phyloP scores from a whole-genome alignment of 2,888 invertebrate species.

The Nebria brevicollis region DNA sequence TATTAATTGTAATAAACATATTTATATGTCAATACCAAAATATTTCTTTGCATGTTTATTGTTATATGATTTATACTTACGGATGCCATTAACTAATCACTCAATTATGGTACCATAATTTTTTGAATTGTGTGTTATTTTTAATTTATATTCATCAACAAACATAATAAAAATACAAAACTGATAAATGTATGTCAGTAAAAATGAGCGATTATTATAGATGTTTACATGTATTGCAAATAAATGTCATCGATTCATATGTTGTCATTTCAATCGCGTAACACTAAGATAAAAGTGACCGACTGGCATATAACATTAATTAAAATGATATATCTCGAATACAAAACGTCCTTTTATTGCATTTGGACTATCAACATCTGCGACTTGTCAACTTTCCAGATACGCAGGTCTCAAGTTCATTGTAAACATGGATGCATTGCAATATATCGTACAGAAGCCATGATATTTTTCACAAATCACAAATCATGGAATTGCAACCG shows the following conservation, averaged over 20 bases:
- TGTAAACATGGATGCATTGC: conserved; percentile 29
- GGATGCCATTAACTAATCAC: too few species aligned
- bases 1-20: too few species aligned
- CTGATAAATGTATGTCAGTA: neutral
- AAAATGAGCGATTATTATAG: neutral
- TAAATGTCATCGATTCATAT: conserved; percentile 30
- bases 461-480: too few species aligned
- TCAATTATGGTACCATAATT: too few species aligned
- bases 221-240: conserved; percentile 31
- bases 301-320: conserved; percentile 22
- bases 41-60: too few species aligned
- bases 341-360: conserved; percentile 39
- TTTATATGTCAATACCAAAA: too few species aligned
- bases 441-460: neutral
- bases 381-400: conserved; percentile 40
- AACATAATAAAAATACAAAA: neutral
- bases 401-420: conserved; percentile 42
- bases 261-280: conserved; percentile 31
- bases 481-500: too few species aligned
- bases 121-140: too few species aligned
- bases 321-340: conserved; percentile 20
- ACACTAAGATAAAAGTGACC: conserved; percentile 33
- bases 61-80: too few species aligned
- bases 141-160: neutral
- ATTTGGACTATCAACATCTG: conserved; percentile 31